Evolutionary conservation across 2,797 vertebrate genomes (phyloP).

Genomic region (Champsocephalus gunnari): DNA sequence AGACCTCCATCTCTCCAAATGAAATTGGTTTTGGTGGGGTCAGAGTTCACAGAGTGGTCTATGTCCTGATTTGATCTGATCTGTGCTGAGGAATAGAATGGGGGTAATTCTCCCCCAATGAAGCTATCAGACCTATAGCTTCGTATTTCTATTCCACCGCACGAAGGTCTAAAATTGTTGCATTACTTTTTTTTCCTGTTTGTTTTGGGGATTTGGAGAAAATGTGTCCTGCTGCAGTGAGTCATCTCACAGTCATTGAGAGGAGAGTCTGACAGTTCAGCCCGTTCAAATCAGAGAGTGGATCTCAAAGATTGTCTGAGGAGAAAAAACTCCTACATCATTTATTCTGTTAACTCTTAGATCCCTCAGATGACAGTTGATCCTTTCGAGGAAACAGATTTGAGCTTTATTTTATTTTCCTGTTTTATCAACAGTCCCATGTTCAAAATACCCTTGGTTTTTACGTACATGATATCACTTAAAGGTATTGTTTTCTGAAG

Average conservation of each 20-base stretch:
- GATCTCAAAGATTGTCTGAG: slow-evolving; percentile 9
- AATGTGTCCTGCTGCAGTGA: slow-evolving; percentile 50
- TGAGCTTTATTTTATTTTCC: background rate
- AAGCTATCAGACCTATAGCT: slow-evolving; percentile 24
- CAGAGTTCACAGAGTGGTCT: slow-evolving; percentile 65
- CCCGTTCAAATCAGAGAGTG: slow-evolving; percentile 15
- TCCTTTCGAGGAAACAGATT: background rate
- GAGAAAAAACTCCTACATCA: slow-evolving; percentile 11
- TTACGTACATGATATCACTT: background rate
- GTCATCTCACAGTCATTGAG: slow-evolving; percentile 41
- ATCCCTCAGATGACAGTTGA: background rate
- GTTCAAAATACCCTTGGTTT: background rate
- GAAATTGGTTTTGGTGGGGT: slow-evolving; percentile 76
- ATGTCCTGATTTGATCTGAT: slow-evolving; percentile 75
- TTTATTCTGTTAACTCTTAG: slow-evolving; percentile 11
- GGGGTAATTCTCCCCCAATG: slow-evolving; percentile 51
- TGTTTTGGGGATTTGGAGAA: slow-evolving; percentile 67
- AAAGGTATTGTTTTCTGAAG: background rate
- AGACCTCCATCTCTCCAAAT: slow-evolving; percentile 70
- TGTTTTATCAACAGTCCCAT: background rate
- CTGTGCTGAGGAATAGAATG: slow-evolving; percentile 60
- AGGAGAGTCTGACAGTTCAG: slow-evolving; percentile 7
- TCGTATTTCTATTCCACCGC: slow-evolving; percentile 36
- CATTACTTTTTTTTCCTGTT: slow-evolving; percentile 27
- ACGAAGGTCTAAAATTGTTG: slow-evolving; percentile 36